Percentiles rank a stretch among this genome's conserved stretches.
Conservation (phyloP, 2,797 vertebrate species). For the Mallotus villosus region DNA sequence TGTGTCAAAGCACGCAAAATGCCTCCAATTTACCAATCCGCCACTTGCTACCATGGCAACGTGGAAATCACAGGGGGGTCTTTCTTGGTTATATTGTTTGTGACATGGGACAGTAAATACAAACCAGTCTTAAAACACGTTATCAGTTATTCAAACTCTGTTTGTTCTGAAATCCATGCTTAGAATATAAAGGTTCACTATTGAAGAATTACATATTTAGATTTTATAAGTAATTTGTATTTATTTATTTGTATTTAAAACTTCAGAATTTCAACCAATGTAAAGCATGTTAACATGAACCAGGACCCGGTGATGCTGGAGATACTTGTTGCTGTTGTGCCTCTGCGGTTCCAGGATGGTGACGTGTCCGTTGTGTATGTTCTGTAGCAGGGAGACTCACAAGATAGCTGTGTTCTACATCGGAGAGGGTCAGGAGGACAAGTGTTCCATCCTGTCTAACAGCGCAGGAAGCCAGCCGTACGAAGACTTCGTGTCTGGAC, state of each 20-base stretch:
- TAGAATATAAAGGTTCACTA: not conserved
- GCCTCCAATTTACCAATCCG: slow-evolving; percentile 47
- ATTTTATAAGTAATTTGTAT: too few relatives aligned
- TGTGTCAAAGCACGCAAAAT: slow-evolving; percentile 64
- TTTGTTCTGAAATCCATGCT: not conserved
- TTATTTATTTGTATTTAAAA: too few relatives aligned
- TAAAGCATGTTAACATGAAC: too few relatives aligned
- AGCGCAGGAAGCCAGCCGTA: slow-evolving; percentile 90
- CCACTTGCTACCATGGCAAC: slow-evolving; percentile 61
- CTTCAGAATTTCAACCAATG: too few relatives aligned
- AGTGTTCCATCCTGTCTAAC: slow-evolving; percentile 95
- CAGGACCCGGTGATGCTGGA: not conserved
- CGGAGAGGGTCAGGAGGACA: slow-evolving; percentile 96
- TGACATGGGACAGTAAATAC: not conserved
- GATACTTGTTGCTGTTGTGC: not conserved
- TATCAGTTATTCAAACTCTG: not conserved
- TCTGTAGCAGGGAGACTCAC: slow-evolving; percentile 91
- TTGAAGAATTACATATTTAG: too few relatives aligned
- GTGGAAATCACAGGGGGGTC: slow-evolving; percentile 21
- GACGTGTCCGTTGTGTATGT: slow-evolving; percentile 15
- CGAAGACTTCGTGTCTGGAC: slow-evolving; percentile 96
- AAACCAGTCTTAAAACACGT: not conserved
- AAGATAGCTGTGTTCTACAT: slow-evolving; percentile 99
- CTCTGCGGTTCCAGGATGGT: not conserved
- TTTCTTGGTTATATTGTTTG: slow-evolving; percentile 23